phyloP scores from a whole-genome alignment of 2,113 vertebrate genomes.

The Litocranius walleri region DNA sequence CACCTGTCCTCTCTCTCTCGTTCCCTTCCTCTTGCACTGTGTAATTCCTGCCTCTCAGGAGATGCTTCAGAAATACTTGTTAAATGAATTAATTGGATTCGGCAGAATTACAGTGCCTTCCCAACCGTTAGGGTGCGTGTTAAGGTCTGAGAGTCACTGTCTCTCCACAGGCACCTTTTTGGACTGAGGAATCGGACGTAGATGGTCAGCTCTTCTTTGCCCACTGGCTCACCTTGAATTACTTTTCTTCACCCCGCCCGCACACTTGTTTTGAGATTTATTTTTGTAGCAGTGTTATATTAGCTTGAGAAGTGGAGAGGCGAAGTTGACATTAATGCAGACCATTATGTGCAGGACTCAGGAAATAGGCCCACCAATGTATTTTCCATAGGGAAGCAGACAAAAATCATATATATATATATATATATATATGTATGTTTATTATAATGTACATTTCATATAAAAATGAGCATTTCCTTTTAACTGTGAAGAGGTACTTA shows the following conservation, averaged over 20 bases:
- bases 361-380: slow-evolving; percentile 10
- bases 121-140: background rate
- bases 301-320: background rate
- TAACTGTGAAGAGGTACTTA: slow-evolving; percentile 14
- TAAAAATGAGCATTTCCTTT: slow-evolving; percentile 21
- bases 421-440: background rate
- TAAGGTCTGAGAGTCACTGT: background rate
- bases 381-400: slow-evolving; percentile 20
- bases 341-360: background rate
- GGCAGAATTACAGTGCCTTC: background rate
- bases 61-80: background rate
- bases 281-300: background rate
- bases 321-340: background rate
- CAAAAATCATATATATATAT: slow-evolving; percentile 21
- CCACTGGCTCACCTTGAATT: background rate
- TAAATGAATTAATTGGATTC: background rate
- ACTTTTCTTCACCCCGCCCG: background rate
- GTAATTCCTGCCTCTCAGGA: background rate
- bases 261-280: background rate
- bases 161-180: background rate
- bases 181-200: background rate
- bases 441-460: slow-evolving; percentile 19
- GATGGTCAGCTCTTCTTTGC: background rate
- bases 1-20: background rate
- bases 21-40: background rate